Evolutionary conservation across 2,888 invertebrate species (phyloP).

Genomic region (Tinea pellionella): DNA sequence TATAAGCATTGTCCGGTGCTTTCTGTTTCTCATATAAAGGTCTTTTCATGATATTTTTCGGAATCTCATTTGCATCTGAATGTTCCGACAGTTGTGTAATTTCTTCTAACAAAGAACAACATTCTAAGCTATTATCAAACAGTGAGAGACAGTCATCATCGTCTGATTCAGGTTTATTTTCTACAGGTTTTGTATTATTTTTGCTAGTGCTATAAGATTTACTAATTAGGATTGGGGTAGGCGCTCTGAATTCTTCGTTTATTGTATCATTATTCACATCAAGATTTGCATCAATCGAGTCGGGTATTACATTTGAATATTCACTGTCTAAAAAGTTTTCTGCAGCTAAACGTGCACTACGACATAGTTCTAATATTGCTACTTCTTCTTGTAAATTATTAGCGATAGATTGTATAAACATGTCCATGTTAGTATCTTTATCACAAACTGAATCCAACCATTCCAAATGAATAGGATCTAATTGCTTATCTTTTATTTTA

Average conservation of each 20-base stretch:
- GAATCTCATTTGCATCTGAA: not conserved
- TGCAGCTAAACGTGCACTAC: no score
- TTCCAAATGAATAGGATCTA: not conserved
- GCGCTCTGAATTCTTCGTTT: no score
- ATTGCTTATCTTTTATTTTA: not conserved
- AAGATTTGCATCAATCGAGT: no score
- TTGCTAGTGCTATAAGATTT: no score
- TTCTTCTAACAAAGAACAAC: not conserved
- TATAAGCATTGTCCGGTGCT: not conserved
- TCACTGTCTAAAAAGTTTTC: no score
- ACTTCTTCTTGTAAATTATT: no score
- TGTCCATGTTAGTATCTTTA: not conserved
- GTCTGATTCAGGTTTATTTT: not conserved
- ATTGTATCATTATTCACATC: no score
- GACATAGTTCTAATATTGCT: no score
- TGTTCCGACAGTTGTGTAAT: not conserved
- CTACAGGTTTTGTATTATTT: not conserved
- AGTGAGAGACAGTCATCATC: constrained; percentile 27
- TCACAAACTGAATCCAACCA: not conserved
- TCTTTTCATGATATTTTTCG: not conserved
- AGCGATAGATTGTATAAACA: not conserved
- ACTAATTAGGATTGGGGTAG: no score
- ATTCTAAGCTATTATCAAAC: constrained; percentile 43
- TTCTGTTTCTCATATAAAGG: not conserved
- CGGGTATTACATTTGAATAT: no score